Evolutionary conservation across 2,888 invertebrate genomes (phyloP), one percentile per base, ranked within the genome.

Genomic region (Leucophenga montana): DNA sequence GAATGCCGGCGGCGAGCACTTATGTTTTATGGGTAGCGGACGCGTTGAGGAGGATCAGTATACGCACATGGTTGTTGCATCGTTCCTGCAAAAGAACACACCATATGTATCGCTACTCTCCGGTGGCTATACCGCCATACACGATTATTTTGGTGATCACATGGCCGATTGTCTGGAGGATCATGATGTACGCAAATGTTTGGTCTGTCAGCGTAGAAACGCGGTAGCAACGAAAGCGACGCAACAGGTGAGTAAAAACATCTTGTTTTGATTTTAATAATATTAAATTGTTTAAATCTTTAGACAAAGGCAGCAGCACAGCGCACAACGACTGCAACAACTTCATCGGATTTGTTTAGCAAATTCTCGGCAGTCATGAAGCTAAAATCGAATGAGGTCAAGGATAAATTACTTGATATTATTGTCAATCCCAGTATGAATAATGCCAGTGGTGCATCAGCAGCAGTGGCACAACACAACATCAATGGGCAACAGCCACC

Each of bases 1-100:
- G 0, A 91, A 93, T 90, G 94, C 96, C 79, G 94, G 95, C 78
- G 94, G 97, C 75, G 94, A 96, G 86, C 96, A 96, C 87, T 92
- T 98, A 74, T 96, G 96, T 83, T 96, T 96, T 87, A 92, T 99
- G 86, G 98, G 98, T 54, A 97, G 97, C 73, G 98, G 98, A 1
- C 92, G 96, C 62, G 93, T 95, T 78, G 97, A 97, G 85, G 96
- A 97, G 89, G 98, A 98, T 88, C 95, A 95, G 80, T 97, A 97
- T 86, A 97, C 98, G 18, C 95, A 98, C 87, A 99, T 99, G 99
- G 98, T 98, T 27, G 96, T 99, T 16, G 97, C 99, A 6, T 96
- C 97, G 69, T 98, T 99, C 88, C 91, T 99, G 61, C 98, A 98
- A 89, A 95, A 95, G 86, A 95, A 96, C 86, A 95, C 95, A 0